Conservation (phyloP, 1,140 invertebrate genomes). For the Frieseomelitta varia region DNA sequence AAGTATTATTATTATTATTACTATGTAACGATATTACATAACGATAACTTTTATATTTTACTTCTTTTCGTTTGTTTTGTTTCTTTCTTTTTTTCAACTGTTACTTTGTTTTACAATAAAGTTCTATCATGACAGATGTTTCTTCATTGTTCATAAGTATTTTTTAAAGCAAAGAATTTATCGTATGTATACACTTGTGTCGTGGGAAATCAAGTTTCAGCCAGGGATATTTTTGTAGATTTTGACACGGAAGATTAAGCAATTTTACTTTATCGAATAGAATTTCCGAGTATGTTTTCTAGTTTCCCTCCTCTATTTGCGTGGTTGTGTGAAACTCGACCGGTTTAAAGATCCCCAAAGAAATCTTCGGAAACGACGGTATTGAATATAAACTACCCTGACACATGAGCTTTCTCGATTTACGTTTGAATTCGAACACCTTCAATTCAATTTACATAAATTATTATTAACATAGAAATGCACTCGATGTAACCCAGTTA, state of each 20-base stretch:
- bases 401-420: constrained; percentile 18
- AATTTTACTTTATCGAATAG: background rate
- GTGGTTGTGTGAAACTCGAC: constrained; percentile 4
- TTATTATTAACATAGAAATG: background rate
- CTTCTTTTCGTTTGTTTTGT: too few species aligned
- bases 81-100: too few species aligned
- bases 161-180: background rate
- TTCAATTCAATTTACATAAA: constrained; percentile 1
- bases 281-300: background rate
- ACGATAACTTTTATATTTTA: too few species aligned
- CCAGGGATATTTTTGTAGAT: background rate
- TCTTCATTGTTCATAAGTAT: background rate
- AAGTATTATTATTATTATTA: too few species aligned
- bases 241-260: background rate
- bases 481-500: background rate
- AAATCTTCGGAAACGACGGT: constrained; percentile 30
- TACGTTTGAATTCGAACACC: background rate
- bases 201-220: background rate
- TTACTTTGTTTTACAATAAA: background rate
- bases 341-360: constrained; percentile 35
- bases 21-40: too few species aligned
- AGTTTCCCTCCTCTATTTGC: background rate
- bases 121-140: background rate
- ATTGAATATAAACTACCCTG: constrained; percentile 37
- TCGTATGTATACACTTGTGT: background rate